These are phyloP conservation scores for Heliconius aoede DNA, from an alignment of 2,888 invertebrate species.

Conservation along the genomic window DNA sequence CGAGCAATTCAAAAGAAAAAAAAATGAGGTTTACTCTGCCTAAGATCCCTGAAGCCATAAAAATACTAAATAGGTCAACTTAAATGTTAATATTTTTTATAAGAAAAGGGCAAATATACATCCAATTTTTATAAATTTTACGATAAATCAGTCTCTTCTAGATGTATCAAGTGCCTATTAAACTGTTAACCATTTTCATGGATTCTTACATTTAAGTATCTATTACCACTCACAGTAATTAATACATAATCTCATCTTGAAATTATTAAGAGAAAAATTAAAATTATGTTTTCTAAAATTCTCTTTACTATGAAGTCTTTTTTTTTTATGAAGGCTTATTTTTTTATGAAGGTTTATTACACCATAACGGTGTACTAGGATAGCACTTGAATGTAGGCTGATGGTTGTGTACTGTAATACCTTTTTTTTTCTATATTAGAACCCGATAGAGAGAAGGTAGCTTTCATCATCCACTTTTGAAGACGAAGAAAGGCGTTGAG, in stretches of 20 bases:
- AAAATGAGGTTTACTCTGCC: not conserved
- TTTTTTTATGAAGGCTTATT: too few species aligned
- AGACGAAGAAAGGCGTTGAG: not conserved
- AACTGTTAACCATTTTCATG: conserved; percentile 3
- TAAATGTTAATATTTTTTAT: too few species aligned
- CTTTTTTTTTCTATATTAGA: too few species aligned
- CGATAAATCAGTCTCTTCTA: not conserved
- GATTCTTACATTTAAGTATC: conserved; percentile 14
- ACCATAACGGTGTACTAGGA: too few species aligned
- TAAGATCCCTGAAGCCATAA: too few species aligned
- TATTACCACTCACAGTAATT: not conserved
- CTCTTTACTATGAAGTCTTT: too few species aligned
- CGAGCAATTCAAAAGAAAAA: not conserved
- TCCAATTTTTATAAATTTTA: not conserved
- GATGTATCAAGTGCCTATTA: not conserved
- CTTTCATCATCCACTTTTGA: not conserved
- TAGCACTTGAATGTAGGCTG: too few species aligned
- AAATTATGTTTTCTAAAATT: too few species aligned
- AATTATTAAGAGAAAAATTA: not conserved
- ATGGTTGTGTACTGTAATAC: too few species aligned
- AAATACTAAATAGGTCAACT: too few species aligned
- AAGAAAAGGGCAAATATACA: not conserved
- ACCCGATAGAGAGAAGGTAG: too few species aligned
- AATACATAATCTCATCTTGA: not conserved
- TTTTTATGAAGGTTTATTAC: too few species aligned